Percentiles rank a stretch among this genome's conserved stretches.
phyloP scores from a whole-genome alignment of 2,888 invertebrate genomes.

The Zaprionus obscuricornis region DNA sequence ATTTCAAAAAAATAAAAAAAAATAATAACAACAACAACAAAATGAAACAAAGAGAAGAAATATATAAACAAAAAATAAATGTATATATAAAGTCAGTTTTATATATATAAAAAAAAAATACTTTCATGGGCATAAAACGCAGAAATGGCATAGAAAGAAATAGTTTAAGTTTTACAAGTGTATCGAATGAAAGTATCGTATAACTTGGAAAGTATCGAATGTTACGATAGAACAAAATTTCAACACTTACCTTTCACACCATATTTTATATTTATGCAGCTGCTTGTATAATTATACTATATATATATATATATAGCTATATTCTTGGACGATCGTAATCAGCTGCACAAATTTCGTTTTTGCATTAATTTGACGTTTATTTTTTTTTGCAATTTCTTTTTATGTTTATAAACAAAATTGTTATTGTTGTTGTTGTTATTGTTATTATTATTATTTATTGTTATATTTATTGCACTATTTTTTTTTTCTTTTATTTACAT shows the following conservation, averaged over 20 bases:
- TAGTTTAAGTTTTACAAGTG: constrained; percentile 19
- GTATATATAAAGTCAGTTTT: too few species aligned
- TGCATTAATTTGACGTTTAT: constrained; percentile 4
- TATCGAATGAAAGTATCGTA: too few species aligned
- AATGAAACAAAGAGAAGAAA: too few species aligned
- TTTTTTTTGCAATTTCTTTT: constrained; percentile 13
- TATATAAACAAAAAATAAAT: too few species aligned
- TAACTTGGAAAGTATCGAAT: too few species aligned
- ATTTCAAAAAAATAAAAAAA: constrained; percentile 1
- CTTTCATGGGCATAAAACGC: constrained; percentile 27
- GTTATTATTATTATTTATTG: too few species aligned
- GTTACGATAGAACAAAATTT: neutral
- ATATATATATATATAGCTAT: constrained; percentile 8
- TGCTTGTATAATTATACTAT: too few species aligned
- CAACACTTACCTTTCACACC: constrained; percentile 42
- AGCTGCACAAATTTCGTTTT: constrained; percentile 27
- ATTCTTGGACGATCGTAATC: constrained; percentile 32
- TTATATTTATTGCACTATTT: too few species aligned
- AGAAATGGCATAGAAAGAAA: constrained; percentile 2
- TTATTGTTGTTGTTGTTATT: too few species aligned
- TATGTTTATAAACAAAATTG: constrained; percentile 32
- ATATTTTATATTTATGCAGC: constrained; percentile 24
- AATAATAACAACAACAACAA: too few species aligned
- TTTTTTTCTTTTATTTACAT: too few species aligned
- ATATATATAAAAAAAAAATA: too few species aligned